A percentile compares a stretch with the other conserved stretches of the same genome.
These are phyloP conservation scores for Drosophila mimetica DNA, from an alignment of 2,888 invertebrate genomes.

Conservation along the genomic window DNA sequence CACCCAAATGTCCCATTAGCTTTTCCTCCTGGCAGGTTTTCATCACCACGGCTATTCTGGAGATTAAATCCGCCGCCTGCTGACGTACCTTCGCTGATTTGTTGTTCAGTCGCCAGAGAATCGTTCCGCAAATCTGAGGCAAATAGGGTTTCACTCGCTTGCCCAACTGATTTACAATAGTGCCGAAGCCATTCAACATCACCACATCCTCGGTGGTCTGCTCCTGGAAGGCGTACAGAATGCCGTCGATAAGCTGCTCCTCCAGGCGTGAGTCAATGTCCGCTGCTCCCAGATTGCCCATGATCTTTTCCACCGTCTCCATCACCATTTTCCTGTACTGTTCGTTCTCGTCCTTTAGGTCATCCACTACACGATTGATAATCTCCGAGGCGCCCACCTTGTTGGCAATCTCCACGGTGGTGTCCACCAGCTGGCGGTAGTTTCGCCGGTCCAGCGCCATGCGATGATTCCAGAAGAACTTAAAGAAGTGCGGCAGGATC, in stretches of 20 bases:
- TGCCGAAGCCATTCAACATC: constrained; percentile 99
- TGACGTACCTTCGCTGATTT: constrained; percentile 99
- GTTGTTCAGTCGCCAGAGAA: constrained; percentile 99
- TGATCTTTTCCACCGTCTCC: constrained; percentile 99
- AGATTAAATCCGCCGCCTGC: constrained; percentile 99
- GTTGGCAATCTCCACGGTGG: constrained; percentile 99
- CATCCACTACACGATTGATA: constrained; percentile 98
- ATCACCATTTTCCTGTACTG: constrained; percentile 99
- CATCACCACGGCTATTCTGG: constrained; percentile 99
- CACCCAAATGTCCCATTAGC: constrained; percentile 99
- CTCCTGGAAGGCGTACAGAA: constrained; percentile 99
- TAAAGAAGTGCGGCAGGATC: constrained; percentile 98
- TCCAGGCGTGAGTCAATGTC: constrained; percentile 99
- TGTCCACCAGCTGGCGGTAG: constrained; percentile 98
- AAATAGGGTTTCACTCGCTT: constrained; percentile 99
- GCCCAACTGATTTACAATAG: constrained; percentile 98
- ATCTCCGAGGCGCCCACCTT: constrained; percentile 99
- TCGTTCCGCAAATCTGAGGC: constrained; percentile 99
- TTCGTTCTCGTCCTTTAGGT: constrained; percentile 99
- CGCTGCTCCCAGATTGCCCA: constrained; percentile 98
- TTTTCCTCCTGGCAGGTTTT: constrained; percentile 99
- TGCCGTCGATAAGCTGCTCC: constrained; percentile 99
- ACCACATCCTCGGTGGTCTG: constrained; percentile 99
- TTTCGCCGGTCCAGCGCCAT: constrained; percentile 99
- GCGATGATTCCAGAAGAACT: constrained; percentile 99